Percentiles rank a stretch among this genome's conserved stretches.
Conservation (phyloP, 2,888 invertebrate genomes). For the Ypsolopha scabrella region DNA sequence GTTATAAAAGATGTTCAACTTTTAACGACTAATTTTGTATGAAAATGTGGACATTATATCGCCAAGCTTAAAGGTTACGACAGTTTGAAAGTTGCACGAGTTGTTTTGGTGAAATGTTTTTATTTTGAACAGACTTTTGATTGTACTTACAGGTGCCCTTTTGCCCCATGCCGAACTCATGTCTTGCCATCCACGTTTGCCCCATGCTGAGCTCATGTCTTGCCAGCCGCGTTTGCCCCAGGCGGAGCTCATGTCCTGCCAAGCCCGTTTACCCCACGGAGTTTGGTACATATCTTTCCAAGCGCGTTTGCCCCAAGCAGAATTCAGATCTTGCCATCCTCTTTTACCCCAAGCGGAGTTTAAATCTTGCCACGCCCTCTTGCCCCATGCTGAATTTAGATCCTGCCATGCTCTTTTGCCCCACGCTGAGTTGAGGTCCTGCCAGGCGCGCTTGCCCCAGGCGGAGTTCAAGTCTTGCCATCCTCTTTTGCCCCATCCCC, state of each 20-base stretch:
- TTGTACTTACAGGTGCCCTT: conserved; percentile 46
- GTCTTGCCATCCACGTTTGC: conserved; percentile 71
- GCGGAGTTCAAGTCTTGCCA: conserved; percentile 41
- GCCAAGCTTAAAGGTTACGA: too few species aligned
- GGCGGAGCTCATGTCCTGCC: conserved; percentile 69
- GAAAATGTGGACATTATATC: too few species aligned
- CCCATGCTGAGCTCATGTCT: conserved; percentile 52
- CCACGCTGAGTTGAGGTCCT: conserved; percentile 56
- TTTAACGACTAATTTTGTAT: too few species aligned
- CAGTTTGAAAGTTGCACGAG: too few species aligned
- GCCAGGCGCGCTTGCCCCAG: conserved; percentile 74
- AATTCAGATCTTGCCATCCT: conserved; percentile 69
- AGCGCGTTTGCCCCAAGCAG: conserved; percentile 71
- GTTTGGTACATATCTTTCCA: conserved; percentile 64
- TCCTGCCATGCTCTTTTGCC: conserved; percentile 72
- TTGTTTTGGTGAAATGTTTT: too few species aligned
- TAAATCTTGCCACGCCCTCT: conserved; percentile 64
- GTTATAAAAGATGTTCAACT: too few species aligned
- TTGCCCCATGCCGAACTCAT: conserved; percentile 65
- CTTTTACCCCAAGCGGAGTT: conserved; percentile 71
- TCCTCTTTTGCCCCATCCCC: conserved; percentile 45
- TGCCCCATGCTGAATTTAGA: conserved; percentile 66
- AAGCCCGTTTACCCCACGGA: conserved; percentile 72
- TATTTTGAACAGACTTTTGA: too few species aligned
- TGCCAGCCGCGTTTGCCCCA: conserved; percentile 74